A percentile compares a stretch with the other conserved stretches of the same genome.
phyloP scores from a whole-genome alignment of 1,140 invertebrate species.

The Heliconius melpomene region DNA sequence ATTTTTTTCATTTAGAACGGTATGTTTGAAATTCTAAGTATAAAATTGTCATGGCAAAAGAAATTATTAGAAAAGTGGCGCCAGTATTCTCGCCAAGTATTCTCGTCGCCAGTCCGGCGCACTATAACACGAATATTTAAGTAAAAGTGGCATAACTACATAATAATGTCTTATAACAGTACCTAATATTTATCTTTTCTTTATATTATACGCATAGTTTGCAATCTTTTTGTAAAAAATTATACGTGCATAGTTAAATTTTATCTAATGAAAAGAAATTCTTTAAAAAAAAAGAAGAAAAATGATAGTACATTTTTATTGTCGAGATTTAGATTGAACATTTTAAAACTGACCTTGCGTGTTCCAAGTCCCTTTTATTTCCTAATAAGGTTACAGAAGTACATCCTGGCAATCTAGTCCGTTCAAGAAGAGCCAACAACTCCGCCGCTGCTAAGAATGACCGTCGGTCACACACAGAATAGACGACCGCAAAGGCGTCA shows the following conservation, averaged over 20 bases:
- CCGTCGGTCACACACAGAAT: conserved; percentile 88
- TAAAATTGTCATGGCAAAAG: conserved; percentile 27
- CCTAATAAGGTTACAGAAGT: conserved; percentile 88
- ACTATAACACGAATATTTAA: conserved; percentile 25
- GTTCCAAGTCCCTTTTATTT: conserved; percentile 91
- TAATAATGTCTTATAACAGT: conserved; percentile 40
- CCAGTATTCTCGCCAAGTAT: conserved; percentile 26
- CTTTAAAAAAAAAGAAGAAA: too few relatives aligned
- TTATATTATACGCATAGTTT: conserved; percentile 18
- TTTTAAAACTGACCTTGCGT: conserved; percentile 82
- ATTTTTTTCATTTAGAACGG: conserved; percentile 30
- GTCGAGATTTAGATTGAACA: neutral
- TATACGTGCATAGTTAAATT: neutral
- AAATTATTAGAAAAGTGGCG: conserved; percentile 27
- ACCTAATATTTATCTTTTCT: conserved; percentile 23
- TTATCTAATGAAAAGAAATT: neutral
- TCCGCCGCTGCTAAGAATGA: conserved; percentile 88
- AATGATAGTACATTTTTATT: too few relatives aligned
- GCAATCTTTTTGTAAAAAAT: too few relatives aligned
- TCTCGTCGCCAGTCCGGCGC: conserved; percentile 28
- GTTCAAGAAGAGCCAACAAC: conserved; percentile 85
- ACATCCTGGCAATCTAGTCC: conserved; percentile 86
- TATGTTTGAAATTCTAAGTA: conserved; percentile 33
- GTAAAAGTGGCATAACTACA: conserved; percentile 43
- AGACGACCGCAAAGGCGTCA: conserved; percentile 92